Evolutionary conservation across 2,797 vertebrate species (phyloP).

Genomic region (Lithobates pipiens): DNA sequence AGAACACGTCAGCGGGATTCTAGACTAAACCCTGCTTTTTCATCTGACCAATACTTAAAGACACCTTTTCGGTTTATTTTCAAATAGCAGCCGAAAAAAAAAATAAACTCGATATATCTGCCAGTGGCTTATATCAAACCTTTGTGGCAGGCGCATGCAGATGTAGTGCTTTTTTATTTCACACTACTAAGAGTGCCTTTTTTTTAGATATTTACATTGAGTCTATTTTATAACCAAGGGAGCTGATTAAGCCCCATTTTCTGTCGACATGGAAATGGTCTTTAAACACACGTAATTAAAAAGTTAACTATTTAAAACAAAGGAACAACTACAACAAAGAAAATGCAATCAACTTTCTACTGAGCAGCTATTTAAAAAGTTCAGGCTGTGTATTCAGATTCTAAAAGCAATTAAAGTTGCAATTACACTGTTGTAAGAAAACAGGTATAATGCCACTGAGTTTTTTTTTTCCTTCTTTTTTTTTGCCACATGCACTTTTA

Average conservation of each 20-base stretch:
- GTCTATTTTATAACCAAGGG: background rate
- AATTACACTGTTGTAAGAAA: background rate
- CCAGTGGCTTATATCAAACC: background rate
- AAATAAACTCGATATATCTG: background rate
- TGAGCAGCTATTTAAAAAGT: background rate
- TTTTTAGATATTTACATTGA: background rate
- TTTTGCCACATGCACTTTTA: no score
- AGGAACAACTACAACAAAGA: background rate
- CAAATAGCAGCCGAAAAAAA: background rate
- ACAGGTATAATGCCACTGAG: background rate
- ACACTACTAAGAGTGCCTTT: background rate
- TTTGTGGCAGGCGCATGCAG: background rate
- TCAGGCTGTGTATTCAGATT: background rate
- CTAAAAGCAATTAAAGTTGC: background rate
- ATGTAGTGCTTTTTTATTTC: background rate
- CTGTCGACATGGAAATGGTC: constrained; percentile 3
- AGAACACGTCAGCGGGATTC: constrained; percentile 34
- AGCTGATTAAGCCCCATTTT: background rate
- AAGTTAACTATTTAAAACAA: background rate
- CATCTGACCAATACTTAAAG: background rate
- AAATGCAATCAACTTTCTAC: background rate
- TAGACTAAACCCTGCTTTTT: background rate
- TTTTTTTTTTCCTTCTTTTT: no score
- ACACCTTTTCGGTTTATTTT: background rate
- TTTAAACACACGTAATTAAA: background rate